Percentiles rank a stretch among this genome's conserved stretches.
Conservation (phyloP, 2,113 vertebrate genomes). For the Psammodynastes pulverulentus region DNA sequence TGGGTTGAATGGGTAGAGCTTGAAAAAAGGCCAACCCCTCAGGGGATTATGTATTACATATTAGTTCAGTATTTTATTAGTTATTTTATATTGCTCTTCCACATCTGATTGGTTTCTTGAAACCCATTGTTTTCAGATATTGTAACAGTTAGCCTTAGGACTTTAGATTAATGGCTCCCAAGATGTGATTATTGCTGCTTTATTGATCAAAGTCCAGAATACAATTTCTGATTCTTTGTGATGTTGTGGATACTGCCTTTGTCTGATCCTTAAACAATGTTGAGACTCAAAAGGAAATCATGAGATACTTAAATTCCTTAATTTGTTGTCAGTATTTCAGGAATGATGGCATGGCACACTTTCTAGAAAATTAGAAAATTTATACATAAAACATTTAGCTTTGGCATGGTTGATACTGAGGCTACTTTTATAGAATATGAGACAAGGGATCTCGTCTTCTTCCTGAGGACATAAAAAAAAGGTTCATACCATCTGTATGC, state of each 20-base stretch:
- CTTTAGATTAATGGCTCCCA: background rate
- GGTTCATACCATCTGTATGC: background rate
- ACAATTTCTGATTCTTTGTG: background rate
- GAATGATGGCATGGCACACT: background rate
- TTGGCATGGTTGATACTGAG: background rate
- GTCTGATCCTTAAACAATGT: background rate
- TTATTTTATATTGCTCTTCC: background rate
- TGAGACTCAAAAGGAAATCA: background rate
- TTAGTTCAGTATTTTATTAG: background rate
- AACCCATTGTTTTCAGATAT: background rate
- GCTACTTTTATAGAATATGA: background rate
- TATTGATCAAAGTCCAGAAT: background rate
- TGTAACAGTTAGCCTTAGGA: background rate
- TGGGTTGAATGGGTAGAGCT: background rate
- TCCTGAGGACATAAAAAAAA: background rate
- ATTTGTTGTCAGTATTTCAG: background rate
- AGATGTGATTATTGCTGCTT: background rate
- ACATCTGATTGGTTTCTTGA: background rate
- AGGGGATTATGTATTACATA: background rate
- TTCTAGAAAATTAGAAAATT: background rate
- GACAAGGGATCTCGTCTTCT: background rate
- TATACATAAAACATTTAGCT: background rate
- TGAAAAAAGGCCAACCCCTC: background rate
- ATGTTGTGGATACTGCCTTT: background rate
- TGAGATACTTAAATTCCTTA: background rate